Evolutionary conservation across 2,113 vertebrate genomes (phyloP).

Genomic region (Syngnathoides biaculeatus): DNA sequence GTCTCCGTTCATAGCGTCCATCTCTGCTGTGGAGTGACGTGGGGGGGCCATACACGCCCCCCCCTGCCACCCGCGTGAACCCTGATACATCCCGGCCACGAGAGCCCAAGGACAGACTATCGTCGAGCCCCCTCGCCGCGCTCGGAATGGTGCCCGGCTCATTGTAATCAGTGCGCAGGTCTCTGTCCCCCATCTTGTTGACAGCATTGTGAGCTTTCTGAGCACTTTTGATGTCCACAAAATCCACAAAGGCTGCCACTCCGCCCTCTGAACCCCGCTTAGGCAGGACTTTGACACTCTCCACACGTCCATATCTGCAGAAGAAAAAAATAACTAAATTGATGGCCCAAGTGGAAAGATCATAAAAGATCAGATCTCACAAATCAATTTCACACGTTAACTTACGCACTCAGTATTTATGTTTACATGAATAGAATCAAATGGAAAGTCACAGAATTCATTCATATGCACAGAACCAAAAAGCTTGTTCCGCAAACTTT

Average conservation of each 20-base stretch:
- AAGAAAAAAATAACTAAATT: constrained; percentile 1
- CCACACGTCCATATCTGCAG: constrained; percentile 95
- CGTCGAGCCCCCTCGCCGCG: constrained; percentile 95
- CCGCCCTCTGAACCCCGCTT: constrained; percentile 97
- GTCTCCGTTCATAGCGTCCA: constrained; percentile 98
- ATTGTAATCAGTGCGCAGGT: constrained; percentile 99
- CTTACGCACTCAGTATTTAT: background rate
- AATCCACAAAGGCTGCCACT: constrained; percentile 99
- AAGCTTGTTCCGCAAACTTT: background rate
- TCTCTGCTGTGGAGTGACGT: constrained; percentile 98
- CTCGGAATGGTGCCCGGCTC: constrained; percentile 98
- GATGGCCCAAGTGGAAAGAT: constrained; percentile 14
- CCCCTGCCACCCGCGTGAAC: constrained; percentile 98
- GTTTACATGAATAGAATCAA: background rate
- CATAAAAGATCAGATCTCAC: background rate
- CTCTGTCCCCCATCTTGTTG: constrained; percentile 99
- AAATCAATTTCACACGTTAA: background rate
- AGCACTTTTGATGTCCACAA: constrained; percentile 99
- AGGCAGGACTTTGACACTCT: constrained; percentile 98
- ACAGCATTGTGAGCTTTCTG: constrained; percentile 99
- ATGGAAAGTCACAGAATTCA: background rate
- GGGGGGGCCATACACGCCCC: constrained; percentile 89
- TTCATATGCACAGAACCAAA: background rate
- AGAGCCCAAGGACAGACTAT: constrained; percentile 92
- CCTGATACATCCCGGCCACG: constrained; percentile 97